Evolutionary conservation across 1,140 invertebrate genomes (phyloP), one percentile per base, ranked within the genome.

Genomic region (Catajapyx aquilonaris): DNA sequence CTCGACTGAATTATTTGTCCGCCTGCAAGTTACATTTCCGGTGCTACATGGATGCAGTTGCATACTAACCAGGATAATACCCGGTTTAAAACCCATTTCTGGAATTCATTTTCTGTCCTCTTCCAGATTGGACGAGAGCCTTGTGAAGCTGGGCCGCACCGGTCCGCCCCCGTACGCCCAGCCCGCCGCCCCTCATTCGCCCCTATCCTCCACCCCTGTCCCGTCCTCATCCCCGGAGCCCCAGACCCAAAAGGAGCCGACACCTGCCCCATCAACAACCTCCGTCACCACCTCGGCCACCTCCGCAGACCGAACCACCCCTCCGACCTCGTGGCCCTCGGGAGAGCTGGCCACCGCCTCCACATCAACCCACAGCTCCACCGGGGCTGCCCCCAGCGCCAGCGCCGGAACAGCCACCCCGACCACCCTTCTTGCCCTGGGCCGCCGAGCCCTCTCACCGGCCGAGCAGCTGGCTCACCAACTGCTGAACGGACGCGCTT

Each of bases 91-190:
- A n/a, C n/a, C 25, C 25, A 28, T 10, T 28, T 28, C 9, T 28
- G 9, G 9, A 10, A n/a, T n/a, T 28, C 9, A 28, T 10, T 9
- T n/a, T 10, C 9, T 15, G 18, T 17, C 18, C 18, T 31, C 30
- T 3, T 31, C 18, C 47, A 74, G 71, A 35, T 49, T 74, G 47
- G 70, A 73, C 41, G 71, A 75, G 44, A 52, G 55, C 1, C 43
- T 64, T 7, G 56, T 60, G 7, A 10, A 31, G 1, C 43, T 40
- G 23, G 47, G 46, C 19, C 36, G 46, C 15, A 47, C 47, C 2
- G 46, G 45, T 1, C 23, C 39, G 13, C 4, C 38, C n/a, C 44
- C 47, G 25, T 49, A 53, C 38, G 55, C 52, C n/a, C n/a, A n/a
- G n/a, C n/a, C n/a, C n/a, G n/a, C n/a, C n/a, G n/a, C n/a, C n/a